These are phyloP conservation scores for Siniperca scherzeri DNA, from an alignment of 2,797 vertebrate genomes.

Conservation along the genomic window DNA sequence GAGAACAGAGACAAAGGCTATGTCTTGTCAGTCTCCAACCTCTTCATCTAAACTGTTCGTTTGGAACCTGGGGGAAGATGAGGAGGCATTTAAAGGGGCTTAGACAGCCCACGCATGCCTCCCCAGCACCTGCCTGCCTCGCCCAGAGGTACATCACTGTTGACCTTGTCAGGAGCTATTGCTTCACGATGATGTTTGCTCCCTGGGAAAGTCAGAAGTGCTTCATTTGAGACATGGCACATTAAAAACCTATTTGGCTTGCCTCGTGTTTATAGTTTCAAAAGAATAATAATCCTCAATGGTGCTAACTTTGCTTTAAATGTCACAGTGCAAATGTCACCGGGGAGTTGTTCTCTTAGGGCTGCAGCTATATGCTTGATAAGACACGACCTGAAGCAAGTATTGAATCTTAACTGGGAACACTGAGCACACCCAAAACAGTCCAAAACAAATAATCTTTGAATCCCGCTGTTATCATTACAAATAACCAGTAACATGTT, in stretches of 20 bases:
- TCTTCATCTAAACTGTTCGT: conserved; percentile 52
- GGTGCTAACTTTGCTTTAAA: conserved; percentile 50
- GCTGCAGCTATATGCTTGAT: conserved; percentile 23
- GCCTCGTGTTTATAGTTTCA: conserved; percentile 46
- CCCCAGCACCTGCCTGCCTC: conserved; percentile 33
- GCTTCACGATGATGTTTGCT: conserved; percentile 52
- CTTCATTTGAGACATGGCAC: conserved; percentile 49
- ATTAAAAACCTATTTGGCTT: conserved; percentile 56
- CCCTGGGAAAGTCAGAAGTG: conserved; percentile 57
- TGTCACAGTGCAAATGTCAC: conserved; percentile 59
- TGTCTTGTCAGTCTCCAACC: conserved; percentile 30
- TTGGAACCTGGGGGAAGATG: conserved; percentile 54
- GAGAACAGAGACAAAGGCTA: conserved; percentile 32
- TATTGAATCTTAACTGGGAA: conserved; percentile 10
- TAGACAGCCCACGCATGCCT: conserved; percentile 42
- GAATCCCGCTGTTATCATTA: background rate
- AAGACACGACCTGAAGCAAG: conserved; percentile 34
- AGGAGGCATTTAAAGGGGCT: conserved; percentile 55
- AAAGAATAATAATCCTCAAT: conserved; percentile 36
- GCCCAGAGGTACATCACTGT: conserved; percentile 41
- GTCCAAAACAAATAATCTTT: conserved; percentile 18
- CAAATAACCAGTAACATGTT: conserved; percentile 34
- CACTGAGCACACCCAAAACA: conserved; percentile 8
- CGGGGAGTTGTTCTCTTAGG: conserved; percentile 7
- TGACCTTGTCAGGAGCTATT: conserved; percentile 71